Evolutionary conservation across 2,797 vertebrate genomes (phyloP).

Genomic region (Pipistrellus pygmaeus): DNA sequence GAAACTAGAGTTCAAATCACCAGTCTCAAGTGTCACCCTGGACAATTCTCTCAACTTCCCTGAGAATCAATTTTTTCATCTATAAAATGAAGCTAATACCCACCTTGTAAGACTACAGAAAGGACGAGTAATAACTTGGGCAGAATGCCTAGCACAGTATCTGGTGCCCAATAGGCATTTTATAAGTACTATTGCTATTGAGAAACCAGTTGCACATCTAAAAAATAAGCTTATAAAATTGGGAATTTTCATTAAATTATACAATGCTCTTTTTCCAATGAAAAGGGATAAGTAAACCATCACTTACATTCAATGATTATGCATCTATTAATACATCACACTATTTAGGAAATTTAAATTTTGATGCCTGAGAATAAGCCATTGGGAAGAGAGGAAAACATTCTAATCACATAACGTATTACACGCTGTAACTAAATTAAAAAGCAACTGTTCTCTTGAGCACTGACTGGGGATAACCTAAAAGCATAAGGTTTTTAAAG

Average conservation of each 20-base stretch:
- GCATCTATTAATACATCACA: slow-evolving; percentile 6
- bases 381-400: slow-evolving; percentile 43
- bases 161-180: background rate
- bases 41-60: slow-evolving; percentile 14
- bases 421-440: slow-evolving; percentile 56
- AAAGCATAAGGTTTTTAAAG: slow-evolving; percentile 57
- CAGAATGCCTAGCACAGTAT: background rate
- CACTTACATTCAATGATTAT: slow-evolving; percentile 19
- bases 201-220: slow-evolving; percentile 43
- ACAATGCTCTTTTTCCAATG: background rate
- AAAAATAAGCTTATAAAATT: slow-evolving; percentile 23
- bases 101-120: background rate
- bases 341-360: slow-evolving; percentile 58
- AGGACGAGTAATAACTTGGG: background rate
- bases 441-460: slow-evolving; percentile 61
- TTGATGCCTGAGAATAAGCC: slow-evolving; percentile 59
- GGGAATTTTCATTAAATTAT: slow-evolving; percentile 41
- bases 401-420: slow-evolving; percentile 47
- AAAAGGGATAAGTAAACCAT: slow-evolving; percentile 23
- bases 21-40: background rate
- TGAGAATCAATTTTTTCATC: slow-evolving; percentile 39
- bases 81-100: background rate
- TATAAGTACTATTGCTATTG: background rate
- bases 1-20: background rate
- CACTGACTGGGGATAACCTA: slow-evolving; percentile 20